phyloP scores from a whole-genome alignment of 2,797 vertebrate genomes.

The Karalla daura region DNA sequence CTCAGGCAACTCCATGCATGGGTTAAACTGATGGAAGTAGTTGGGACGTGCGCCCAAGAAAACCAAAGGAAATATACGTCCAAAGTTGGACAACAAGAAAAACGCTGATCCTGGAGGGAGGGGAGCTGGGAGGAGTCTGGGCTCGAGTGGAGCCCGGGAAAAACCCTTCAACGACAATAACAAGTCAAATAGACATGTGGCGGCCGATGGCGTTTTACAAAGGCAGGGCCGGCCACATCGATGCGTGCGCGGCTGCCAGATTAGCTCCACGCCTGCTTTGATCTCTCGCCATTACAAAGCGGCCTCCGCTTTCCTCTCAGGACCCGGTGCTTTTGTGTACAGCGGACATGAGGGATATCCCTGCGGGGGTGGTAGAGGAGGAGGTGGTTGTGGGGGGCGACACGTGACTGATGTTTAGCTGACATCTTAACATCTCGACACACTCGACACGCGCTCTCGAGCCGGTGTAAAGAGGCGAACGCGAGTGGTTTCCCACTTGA shows the following conservation, averaged over 20 bases:
- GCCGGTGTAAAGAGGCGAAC: no score
- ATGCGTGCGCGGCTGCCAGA: conserved; percentile 7
- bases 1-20: no score
- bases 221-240: conserved; percentile 4
- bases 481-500: no score
- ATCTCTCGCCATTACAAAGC: conserved; percentile 29
- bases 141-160: not conserved
- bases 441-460: no score
- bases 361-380: no score
- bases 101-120: no score
- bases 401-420: not conserved
- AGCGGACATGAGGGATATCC: not conserved
- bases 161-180: not conserved
- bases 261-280: conserved; percentile 30
- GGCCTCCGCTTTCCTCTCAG: conserved; percentile 1
- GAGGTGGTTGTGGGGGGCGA: not conserved
- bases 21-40: no score
- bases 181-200: not conserved
- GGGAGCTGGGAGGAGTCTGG: not conserved
- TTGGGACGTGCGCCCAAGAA: no score
- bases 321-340: conserved; percentile 3
- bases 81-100: no score
- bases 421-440: not conserved
- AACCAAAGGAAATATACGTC: no score
- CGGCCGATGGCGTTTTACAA: conserved; percentile 6